Evolutionary conservation across 1,140 invertebrate genomes (phyloP).

Genomic region (Aphelinus certus): DNA sequence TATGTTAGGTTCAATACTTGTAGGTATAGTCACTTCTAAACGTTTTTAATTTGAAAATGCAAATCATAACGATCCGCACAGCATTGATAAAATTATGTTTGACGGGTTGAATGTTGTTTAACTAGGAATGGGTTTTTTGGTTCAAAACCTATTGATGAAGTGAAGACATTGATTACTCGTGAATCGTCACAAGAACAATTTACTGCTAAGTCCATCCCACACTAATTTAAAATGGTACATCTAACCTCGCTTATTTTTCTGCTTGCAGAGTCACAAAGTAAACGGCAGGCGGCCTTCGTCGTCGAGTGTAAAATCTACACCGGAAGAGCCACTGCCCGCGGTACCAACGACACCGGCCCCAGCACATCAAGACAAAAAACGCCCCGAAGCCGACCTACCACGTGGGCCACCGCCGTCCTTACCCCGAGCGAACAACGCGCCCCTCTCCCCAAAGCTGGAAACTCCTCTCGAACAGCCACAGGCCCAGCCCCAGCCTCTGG

Average conservation of each 20-base stretch:
- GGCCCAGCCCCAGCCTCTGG: slow-evolving; percentile 38
- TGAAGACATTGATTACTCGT: too few species aligned
- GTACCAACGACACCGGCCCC: slow-evolving; percentile 66
- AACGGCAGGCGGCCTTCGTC: slow-evolving; percentile 63
- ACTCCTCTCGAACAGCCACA: slow-evolving; percentile 48
- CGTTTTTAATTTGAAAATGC: too few species aligned
- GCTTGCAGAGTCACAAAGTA: slow-evolving; percentile 58
- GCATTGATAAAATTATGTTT: too few species aligned
- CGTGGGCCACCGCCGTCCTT: slow-evolving; percentile 62
- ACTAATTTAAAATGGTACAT: too few species aligned
- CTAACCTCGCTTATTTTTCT: slow-evolving; percentile 6
- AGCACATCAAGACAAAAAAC: slow-evolving; percentile 63
- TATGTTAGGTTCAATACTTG: too few species aligned
- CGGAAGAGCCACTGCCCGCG: slow-evolving; percentile 66
- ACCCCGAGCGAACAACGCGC: slow-evolving; percentile 60
- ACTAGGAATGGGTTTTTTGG: too few species aligned
- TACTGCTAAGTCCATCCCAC: too few species aligned
- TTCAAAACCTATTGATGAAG: too few species aligned
- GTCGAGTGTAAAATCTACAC: slow-evolving; percentile 62
- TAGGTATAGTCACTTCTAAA: too few species aligned
- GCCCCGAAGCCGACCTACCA: slow-evolving; percentile 56
- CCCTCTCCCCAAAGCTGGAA: slow-evolving; percentile 55
- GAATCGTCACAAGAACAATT: too few species aligned
- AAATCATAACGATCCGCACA: too few species aligned
- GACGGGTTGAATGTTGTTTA: too few species aligned